Conservation (phyloP, 1,140 invertebrate species). For the Drosophila arawakana region DNA sequence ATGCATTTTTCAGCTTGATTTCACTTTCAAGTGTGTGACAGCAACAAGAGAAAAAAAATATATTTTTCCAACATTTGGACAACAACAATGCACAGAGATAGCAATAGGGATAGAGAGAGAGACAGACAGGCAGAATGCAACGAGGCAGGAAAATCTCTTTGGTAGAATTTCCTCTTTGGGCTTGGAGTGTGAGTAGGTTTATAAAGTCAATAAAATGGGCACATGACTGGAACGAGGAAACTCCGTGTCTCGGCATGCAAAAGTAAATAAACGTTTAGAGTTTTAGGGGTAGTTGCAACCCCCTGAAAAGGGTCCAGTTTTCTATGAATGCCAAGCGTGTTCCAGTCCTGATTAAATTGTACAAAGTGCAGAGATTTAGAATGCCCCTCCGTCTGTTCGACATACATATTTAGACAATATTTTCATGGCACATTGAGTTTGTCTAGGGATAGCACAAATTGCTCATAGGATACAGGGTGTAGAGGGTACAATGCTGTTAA, state of each 20-base stretch:
- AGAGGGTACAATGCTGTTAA: conserved; percentile 41
- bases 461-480: conserved; percentile 13
- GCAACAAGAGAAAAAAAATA: conserved; percentile 35
- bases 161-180: conserved; percentile 15
- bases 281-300: conserved; percentile 52
- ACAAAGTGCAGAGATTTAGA: conserved; percentile 55
- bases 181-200: not conserved
- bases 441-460: conserved; percentile 44
- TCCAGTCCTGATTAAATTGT: conserved; percentile 69
- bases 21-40: conserved; percentile 75
- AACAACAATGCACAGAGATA: conserved; percentile 63
- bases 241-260: conserved; percentile 27
- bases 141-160: conserved; percentile 31
- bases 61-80: conserved; percentile 78
- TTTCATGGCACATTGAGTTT: conserved; percentile 47
- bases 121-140: conserved; percentile 32
- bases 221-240: conserved; percentile 49
- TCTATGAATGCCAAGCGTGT: conserved; percentile 36
- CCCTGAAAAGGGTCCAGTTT: conserved; percentile 33
- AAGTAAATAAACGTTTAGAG: conserved; percentile 30
- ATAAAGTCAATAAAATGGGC: conserved; percentile 71
- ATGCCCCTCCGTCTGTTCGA: not conserved
- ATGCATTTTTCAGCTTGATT: conserved; percentile 84
- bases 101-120: not conserved
- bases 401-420: conserved; percentile 48